Evolutionary conservation across 2,113 vertebrate species (phyloP), one percentile per base, ranked within the genome.

Genomic region (Trinectes maculatus): DNA sequence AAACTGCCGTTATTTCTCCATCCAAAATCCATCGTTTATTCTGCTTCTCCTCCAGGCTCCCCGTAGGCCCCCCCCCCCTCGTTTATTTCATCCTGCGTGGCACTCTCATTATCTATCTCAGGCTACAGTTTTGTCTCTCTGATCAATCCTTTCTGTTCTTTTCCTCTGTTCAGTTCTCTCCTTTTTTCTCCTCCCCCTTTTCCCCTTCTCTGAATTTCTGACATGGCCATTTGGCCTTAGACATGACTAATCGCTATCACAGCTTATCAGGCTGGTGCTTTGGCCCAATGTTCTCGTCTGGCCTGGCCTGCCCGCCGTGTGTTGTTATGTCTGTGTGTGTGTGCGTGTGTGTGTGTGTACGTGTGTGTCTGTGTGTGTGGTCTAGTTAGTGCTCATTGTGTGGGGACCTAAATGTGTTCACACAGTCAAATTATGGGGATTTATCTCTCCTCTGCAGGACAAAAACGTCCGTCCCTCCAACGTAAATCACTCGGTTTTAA

Each of bases 181-280:
- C 47, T 43, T 73, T 59, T 70, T 55, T 40, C 54, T 54, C 22
- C 8, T 18, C 47, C n/a, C 39, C 26, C 29, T 64, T 33, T 33
- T 37, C 16, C 19, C 6, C 51, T 40, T 46, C 39, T 62, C 59
- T 68, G 19, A 47, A 65, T 68, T 71, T 84, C 64, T 82, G 70
- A 85, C 82, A 83, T 49, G 59, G 76, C 46, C 51, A 55, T 88
- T 88, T 87, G 86, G 83, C 79, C 71, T 85, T 52, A 82, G 85
- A 87, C 78, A 71, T 84, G 77, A 85, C 79, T 80, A 86, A 85
- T 87, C 66, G 57, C 77, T 88, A 84, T 86, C 80, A 36, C 72
- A 77, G 85, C 71, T 73, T 78, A 82, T 89, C 89, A 85, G 83
- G 77, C 87, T 51, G 51, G 57, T 62, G 69, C 59, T 73, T 70